phyloP scores from a whole-genome alignment of 1,140 invertebrate species.

The Propsilocerus akamusi region DNA sequence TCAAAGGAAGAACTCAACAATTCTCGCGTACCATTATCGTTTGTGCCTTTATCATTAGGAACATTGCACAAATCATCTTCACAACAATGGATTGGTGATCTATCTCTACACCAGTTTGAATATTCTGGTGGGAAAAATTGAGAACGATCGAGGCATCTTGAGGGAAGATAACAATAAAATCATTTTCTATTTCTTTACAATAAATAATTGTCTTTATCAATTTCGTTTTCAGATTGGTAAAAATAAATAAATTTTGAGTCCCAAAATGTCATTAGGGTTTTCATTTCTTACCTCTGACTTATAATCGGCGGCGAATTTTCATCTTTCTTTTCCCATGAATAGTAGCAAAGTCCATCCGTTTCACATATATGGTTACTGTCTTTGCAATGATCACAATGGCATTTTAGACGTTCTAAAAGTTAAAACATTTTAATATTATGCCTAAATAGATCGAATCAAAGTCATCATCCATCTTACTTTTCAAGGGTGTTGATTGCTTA shows the following conservation, averaged over 20 bases:
- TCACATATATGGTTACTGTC: slow-evolving; percentile 66
- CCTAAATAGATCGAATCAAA: not conserved
- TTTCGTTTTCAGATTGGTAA: slow-evolving; percentile 4
- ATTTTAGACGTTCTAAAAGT: slow-evolving; percentile 38
- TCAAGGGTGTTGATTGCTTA: not conserved
- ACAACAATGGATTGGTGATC: slow-evolving; percentile 30
- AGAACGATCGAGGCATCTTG: slow-evolving; percentile 46
- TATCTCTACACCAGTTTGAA: slow-evolving; percentile 37
- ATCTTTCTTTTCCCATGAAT: slow-evolving; percentile 47
- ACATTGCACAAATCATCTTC: slow-evolving; percentile 46
- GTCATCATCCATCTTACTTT: not conserved
- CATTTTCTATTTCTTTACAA: too few relatives aligned
- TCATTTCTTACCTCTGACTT: slow-evolving; percentile 34
- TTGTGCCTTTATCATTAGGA: too few relatives aligned
- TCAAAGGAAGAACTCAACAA: too few relatives aligned
- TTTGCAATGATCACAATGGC: slow-evolving; percentile 56
- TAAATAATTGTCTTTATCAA: not conserved
- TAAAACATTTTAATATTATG: slow-evolving; percentile 9
- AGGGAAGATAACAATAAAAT: not conserved
- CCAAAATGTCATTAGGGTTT: not conserved
- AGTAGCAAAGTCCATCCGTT: slow-evolving; percentile 76
- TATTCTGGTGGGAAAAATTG: slow-evolving; percentile 53
- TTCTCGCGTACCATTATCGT: too few relatives aligned
- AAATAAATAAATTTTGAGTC: not conserved
- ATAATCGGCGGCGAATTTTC: slow-evolving; percentile 24